A percentile compares a stretch with the other conserved stretches of the same genome.
Evolutionary conservation across 1,140 invertebrate genomes (phyloP).

Genomic region (Drosophila melanica): DNA sequence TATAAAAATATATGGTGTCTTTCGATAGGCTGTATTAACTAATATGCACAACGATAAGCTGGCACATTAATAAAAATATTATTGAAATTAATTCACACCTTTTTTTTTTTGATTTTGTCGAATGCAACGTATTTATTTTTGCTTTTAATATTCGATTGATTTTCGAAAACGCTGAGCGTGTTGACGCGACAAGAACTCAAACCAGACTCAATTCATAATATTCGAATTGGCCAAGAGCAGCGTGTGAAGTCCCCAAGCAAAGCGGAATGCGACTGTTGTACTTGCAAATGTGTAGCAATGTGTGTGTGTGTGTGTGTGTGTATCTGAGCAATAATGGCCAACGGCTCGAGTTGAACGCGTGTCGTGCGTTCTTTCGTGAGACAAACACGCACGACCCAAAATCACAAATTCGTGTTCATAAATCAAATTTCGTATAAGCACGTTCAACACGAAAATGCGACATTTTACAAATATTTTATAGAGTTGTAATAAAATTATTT

Average conservation of each 20-base stretch:
- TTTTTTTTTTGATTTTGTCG: neutral
- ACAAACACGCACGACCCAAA: no score
- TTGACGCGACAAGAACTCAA: conserved; percentile 75
- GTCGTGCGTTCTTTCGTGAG: no score
- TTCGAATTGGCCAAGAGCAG: conserved; percentile 69
- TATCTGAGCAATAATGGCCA: conserved; percentile 8
- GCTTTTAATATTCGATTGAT: neutral
- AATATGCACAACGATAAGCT: no score
- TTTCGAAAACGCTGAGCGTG: conserved; percentile 38
- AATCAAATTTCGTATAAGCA: no score
- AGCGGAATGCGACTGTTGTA: conserved; percentile 15
- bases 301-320: conserved; percentile 14
- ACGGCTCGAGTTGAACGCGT: neutral
- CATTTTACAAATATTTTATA: no score
- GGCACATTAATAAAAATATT: no score
- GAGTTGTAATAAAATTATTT: no score
- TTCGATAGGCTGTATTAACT: no score
- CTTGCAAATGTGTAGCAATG: no score
- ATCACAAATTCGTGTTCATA: no score
- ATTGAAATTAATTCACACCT: neutral
- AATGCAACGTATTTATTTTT: neutral
- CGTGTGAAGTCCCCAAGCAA: conserved; percentile 34
- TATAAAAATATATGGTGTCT: no score
- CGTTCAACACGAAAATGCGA: no score
- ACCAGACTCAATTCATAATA: conserved; percentile 70